Base-by-base conservation (phyloP, 2,797 vertebrate species). In the Hypotaenidia okinawae region DNA sequence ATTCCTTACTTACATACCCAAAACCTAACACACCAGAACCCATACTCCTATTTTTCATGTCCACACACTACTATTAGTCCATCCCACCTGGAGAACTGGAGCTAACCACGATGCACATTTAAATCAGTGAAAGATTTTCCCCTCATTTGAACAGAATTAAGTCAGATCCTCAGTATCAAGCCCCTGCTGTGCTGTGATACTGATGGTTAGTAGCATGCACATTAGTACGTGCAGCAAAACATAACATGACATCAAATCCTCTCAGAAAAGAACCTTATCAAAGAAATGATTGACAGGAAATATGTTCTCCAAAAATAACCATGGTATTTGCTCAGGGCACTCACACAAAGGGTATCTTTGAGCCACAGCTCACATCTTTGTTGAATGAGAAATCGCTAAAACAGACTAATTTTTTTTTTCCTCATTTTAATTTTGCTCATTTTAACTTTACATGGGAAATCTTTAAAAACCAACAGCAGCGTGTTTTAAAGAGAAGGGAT, bases 401-500 rank as follows among this genome's bases (percentile, higher is more conserved):
- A 30, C 5, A 45, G 10, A 21, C 43, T 58, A 2, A 8, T 14
- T n/a, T 89, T 63, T 64, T 39, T 47, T 3, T 41, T 16, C 41
- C 41, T 27, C 5, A 47, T n/a, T 74, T 62, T 33, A 16, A 41
- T 62, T 76, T 69, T 47, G 28, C 41, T 27, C 5, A 47, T n/a
- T 74, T 62, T 33, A 16, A 41, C 68, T 76, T 69, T 47, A 58
- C 41, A 8, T 33, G 35, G 5, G 10, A 61, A 39, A 28, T 27
- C 25, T 4, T 0, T 23, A 49, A n/a, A 33, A n/a, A 55, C 16
- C 2, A 33, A 55, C 1, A 6, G 13, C 12, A n/a, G 27, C 2
- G 4, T 12, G 30, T 54, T 84, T 45, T 54, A 37, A 59, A 66
- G 45, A 66, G 45, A 58, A 39, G 8, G 14, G 13, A 35, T 35